Base-by-base conservation (phyloP, 2,113 vertebrate genomes). In the Rattus norvegicus region DNA sequence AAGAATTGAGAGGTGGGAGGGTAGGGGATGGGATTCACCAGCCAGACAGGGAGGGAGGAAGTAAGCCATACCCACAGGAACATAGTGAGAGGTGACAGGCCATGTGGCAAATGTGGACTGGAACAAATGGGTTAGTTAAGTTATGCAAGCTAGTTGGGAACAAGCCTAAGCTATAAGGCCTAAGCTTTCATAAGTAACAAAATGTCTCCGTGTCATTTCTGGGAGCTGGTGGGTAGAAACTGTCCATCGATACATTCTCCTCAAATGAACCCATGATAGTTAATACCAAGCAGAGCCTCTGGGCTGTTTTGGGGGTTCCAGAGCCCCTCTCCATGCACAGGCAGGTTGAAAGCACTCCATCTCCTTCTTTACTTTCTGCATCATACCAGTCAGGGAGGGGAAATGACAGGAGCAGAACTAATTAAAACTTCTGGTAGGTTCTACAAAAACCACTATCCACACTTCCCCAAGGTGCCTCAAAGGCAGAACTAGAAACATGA, bases 391-490 rank as follows among this genome's bases (percentile, higher is more conserved):
- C 39, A 59, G 88, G 49, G 83, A 39, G 22, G 47, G n/a, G 72
- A 93, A 70, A 88, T 54, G 76, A 65, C n/a, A 56, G 47, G 77
- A 93, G n/a, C 16, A 72, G 43, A 59, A 61, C 36, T 33, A 88
- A 26, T 49, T 72, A 13, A 91, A 54, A 89, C 54, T 49, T 96
- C 24, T 84, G 73, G 80, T 63, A 83, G 76, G 88, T 65, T 80
- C 70, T 52, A 56, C 43, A 30, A 22, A 93, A 91, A 89, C 85
- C 39, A 95, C 43, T 61, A 89, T 16, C 2, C 28, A 94, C 33
- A 85, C 5, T 84, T 87, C 14, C 39, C 63, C 56, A 69, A 28
- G 63, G 87, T 77, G 8, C 79, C 17, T 84, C 59, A 28, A 17
- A 22, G 30, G 28, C n/a, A 33, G 24, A 54, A 54, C 47, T 67